A percentile compares a stretch with the other conserved stretches of the same genome.
phyloP scores from a whole-genome alignment of 1,140 invertebrate species.

The Cherax quadricarinatus region DNA sequence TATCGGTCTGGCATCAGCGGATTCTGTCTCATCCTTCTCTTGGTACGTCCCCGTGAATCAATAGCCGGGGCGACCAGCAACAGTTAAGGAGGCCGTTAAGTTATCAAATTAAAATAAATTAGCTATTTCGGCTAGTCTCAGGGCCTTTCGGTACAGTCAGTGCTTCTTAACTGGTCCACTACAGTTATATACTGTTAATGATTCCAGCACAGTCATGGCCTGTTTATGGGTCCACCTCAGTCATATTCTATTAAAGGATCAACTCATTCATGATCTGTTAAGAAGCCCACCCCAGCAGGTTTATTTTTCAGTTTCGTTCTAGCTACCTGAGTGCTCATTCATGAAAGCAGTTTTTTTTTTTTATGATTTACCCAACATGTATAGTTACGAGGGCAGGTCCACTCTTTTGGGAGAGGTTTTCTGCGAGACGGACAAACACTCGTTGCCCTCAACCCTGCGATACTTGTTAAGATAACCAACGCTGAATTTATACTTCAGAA shows the following conservation, averaged over 20 bases:
- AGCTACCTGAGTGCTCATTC: too few species aligned
- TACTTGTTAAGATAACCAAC: not conserved
- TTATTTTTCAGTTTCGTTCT: too few species aligned
- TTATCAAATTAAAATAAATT: conserved; percentile 4
- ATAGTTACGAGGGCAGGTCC: not conserved
- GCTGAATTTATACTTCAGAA: not conserved
- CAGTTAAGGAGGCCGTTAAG: not conserved
- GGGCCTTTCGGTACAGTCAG: not conserved
- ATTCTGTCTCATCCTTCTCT: not conserved
- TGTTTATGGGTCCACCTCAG: not conserved
- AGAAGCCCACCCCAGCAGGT: too few species aligned
- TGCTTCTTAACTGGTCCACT: not conserved
- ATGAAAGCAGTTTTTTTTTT: too few species aligned
- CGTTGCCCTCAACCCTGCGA: not conserved
- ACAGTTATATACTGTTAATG: too few species aligned
- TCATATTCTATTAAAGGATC: too few species aligned
- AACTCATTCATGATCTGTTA: too few species aligned
- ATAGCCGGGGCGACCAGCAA: not conserved
- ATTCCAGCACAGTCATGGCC: not conserved
- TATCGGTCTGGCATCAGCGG: not conserved
- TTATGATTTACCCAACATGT: not conserved
- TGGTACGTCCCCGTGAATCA: not conserved
- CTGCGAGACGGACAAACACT: not conserved
- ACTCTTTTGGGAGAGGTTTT: not conserved
- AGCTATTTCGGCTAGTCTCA: not conserved